A percentile compares a stretch with the other conserved stretches of the same genome.
phyloP scores from a whole-genome alignment of 2,888 invertebrate species.

The Polyploca ridens region DNA sequence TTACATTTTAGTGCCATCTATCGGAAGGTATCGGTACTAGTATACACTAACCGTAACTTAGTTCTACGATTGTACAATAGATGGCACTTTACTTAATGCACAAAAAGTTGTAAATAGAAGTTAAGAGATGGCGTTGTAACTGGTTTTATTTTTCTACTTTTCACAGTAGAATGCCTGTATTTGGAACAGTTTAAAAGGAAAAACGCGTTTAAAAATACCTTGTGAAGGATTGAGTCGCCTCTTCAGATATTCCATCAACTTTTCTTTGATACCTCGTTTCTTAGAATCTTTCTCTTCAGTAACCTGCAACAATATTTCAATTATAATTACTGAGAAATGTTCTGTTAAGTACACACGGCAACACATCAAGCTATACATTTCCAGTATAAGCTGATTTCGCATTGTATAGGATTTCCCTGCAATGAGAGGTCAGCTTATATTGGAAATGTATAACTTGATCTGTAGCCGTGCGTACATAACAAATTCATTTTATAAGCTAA shows the following conservation, averaged over 20 bases:
- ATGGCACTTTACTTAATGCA: background rate
- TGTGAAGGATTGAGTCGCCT: constrained; percentile 44
- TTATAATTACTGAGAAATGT: background rate
- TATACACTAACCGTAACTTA: background rate
- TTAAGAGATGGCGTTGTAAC: background rate
- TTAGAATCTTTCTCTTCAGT: constrained; percentile 42
- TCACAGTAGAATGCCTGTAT: background rate
- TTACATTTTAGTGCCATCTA: background rate
- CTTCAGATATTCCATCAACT: constrained; percentile 53
- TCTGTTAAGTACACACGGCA: too few species aligned
- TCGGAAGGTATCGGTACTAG: background rate
- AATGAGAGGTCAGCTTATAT: too few species aligned
- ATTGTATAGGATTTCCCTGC: too few species aligned
- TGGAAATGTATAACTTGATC: too few species aligned
- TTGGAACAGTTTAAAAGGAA: background rate
- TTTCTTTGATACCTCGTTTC: constrained; percentile 47
- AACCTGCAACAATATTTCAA: constrained; percentile 37
- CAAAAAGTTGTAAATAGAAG: background rate
- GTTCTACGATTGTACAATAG: background rate
- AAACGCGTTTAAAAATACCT: constrained; percentile 36
- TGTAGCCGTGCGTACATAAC: too few species aligned
- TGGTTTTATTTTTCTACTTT: too few species aligned
- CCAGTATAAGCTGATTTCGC: too few species aligned
- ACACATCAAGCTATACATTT: too few species aligned
- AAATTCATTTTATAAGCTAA: too few species aligned